phyloP scores from a whole-genome alignment of 2,888 invertebrate genomes.

The Tryphoninae sp. region DNA sequence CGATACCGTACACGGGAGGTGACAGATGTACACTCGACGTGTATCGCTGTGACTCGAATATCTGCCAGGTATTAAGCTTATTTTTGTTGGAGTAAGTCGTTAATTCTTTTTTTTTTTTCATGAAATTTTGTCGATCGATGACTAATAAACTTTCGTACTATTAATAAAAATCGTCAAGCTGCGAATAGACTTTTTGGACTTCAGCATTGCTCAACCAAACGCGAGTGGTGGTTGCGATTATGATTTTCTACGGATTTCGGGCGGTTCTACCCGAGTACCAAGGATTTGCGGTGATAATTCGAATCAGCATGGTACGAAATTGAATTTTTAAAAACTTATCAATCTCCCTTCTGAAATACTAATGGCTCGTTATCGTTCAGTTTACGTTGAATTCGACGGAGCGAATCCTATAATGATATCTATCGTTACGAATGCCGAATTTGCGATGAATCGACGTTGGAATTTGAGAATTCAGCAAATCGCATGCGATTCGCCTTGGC shows the following conservation, averaged over 20 bases:
- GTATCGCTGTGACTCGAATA: conserved; percentile 85
- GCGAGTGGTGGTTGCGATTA: conserved; percentile 88
- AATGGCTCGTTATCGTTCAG: conserved; percentile 69
- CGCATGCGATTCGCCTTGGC: conserved; percentile 87
- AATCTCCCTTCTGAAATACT: not conserved
- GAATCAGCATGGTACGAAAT: conserved; percentile 85
- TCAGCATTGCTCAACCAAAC: conserved; percentile 88
- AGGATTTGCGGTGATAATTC: conserved; percentile 91
- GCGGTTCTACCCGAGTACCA: conserved; percentile 87
- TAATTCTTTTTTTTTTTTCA: not conserved
- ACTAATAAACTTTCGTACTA: not conserved
- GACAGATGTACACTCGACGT: conserved; percentile 88
- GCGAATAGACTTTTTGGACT: conserved; percentile 89
- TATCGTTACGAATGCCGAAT: conserved; percentile 85
- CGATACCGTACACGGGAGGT: conserved; percentile 87
- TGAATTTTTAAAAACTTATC: not conserved
- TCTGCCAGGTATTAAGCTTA: conserved; percentile 85
- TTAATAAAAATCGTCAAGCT: conserved; percentile 82
- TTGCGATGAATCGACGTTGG: conserved; percentile 86
- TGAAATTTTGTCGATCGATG: not conserved
- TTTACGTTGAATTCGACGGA: conserved; percentile 89
- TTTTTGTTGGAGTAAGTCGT: not conserved
- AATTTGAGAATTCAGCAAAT: conserved; percentile 89
- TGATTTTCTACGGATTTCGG: conserved; percentile 88
- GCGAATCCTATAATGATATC: conserved; percentile 86